Evolutionary conservation across 2,113 vertebrate genomes (phyloP), one percentile per base, ranked within the genome.

Genomic region (Pelusios castaneus): DNA sequence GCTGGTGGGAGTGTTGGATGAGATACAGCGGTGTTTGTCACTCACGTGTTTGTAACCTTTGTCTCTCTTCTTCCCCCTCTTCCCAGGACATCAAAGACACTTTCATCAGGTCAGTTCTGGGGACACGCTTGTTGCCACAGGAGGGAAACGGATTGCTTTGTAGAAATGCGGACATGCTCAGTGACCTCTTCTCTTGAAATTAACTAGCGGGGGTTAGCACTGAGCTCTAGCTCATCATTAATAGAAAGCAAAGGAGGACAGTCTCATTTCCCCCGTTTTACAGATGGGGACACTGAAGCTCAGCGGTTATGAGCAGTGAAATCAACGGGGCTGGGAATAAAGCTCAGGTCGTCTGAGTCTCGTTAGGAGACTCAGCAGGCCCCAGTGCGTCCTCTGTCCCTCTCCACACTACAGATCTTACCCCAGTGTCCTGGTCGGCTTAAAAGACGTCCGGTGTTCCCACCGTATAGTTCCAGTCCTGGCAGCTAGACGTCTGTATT

Each of bases 1-100:
- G 31, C 56, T 4, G 14, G 11, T 16, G 10, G 34, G 52, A 41
- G 70, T 17, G 25, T 70, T 82, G 13, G 3, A 17, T 0, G 41
- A 7, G 41, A 41, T 2, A 1, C 8, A 13, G 22, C 1, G 34
- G 56, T 54, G 14, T 80, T 6, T 2, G 3, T 79, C 6, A 60
- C 6, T 1, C 12, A 27, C 21, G 34, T 58, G n/a, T 67, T 45
- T 51, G n/a, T 24, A 6, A 17, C 86, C 38, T 95, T 10, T 92
- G 56, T 55, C 43, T 92, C n/a, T 92, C 78, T 91, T 82, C 94
- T 88, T 84, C 90, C 84, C 89, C 8, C 95, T 88, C 60, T 96
- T 89, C 43, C 73, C 94, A 97, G 98, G 97, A 98, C 93, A 98
- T 98, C 98, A 98, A 98, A 96, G 96, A 97, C 95, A 98, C 97